phyloP scores from a whole-genome alignment of 2,888 invertebrate genomes.

The Leuctra nigra region DNA sequence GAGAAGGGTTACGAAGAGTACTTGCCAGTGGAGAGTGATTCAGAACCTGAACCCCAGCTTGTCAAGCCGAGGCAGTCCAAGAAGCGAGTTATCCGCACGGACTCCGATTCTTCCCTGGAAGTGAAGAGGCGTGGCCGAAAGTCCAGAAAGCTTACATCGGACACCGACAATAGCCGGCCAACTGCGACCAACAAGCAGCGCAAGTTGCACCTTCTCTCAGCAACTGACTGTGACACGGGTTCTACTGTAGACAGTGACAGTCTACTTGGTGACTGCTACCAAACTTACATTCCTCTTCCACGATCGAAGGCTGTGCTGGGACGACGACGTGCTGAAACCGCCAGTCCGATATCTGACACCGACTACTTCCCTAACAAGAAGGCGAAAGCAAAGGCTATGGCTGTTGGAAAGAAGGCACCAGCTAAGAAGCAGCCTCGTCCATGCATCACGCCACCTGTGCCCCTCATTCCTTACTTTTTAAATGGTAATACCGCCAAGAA shows the following conservation, averaged over 20 bases:
- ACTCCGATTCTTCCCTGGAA: not conserved
- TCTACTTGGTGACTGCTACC: constrained; percentile 39
- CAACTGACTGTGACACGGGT: constrained; percentile 43
- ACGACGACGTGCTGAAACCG: no score
- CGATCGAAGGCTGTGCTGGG: no score
- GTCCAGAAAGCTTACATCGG: not conserved
- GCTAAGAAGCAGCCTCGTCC: not conserved
- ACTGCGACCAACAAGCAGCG: not conserved
- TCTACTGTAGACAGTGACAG: constrained; percentile 45
- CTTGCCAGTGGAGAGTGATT: not conserved
- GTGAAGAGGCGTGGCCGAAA: not conserved
- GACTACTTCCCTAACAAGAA: not conserved
- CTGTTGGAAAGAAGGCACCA: not conserved
- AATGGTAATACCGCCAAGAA: no score
- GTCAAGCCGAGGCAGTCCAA: constrained; percentile 9
- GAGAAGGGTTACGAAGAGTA: constrained; percentile 52
- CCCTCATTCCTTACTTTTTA: no score
- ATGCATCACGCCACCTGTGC: no score
- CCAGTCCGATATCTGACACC: no score
- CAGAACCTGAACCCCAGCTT: constrained; percentile 33
- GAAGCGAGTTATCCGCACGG: not conserved
- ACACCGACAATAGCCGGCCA: not conserved
- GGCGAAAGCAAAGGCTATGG: not conserved
- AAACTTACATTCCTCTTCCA: no score
- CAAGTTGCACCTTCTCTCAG: constrained; percentile 33